Percentiles rank a stretch among this genome's conserved stretches.
Evolutionary conservation across 2,888 invertebrate species (phyloP).

Genomic region (Microctonus brassicae): DNA sequence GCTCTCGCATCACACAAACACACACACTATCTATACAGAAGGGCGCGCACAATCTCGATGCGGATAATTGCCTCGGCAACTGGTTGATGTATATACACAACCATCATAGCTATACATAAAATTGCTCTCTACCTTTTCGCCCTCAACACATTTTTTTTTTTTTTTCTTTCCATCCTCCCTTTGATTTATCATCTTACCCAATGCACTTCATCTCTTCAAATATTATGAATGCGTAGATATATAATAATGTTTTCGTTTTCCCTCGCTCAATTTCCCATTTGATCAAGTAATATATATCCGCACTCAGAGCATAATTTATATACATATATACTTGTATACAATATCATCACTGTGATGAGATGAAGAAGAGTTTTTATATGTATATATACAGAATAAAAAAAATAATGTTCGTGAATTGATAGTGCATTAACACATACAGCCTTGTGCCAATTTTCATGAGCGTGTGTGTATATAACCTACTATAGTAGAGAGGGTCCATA

Average conservation of each 20-base stretch:
- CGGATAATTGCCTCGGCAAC: constrained; percentile 64
- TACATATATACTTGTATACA: no score
- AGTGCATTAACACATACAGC: constrained; percentile 9
- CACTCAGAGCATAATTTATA: not conserved
- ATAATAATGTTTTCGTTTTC: not conserved
- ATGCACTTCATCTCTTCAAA: constrained; percentile 17
- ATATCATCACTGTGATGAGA: not conserved
- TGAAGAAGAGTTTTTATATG: not conserved
- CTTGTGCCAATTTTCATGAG: not conserved
- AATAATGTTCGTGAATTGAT: not conserved
- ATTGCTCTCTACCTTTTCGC: constrained; percentile 22
- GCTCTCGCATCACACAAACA: no score
- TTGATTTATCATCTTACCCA: constrained; percentile 45
- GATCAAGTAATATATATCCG: constrained; percentile 36
- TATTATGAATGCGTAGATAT: constrained; percentile 11
- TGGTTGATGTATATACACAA: constrained; percentile 42
- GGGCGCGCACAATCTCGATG: constrained; percentile 56
- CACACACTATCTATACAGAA: constrained; percentile 35
- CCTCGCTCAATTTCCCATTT: constrained; percentile 41
- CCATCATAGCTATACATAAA: constrained; percentile 33
- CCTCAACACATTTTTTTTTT: constrained; percentile 14
- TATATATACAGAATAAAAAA: not conserved
- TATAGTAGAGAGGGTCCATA: not conserved
- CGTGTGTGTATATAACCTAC: not conserved
- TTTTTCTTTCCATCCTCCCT: constrained; percentile 22